Base-by-base conservation (phyloP, 2,888 invertebrate genomes). In the Trachelus troglodyta region DNA sequence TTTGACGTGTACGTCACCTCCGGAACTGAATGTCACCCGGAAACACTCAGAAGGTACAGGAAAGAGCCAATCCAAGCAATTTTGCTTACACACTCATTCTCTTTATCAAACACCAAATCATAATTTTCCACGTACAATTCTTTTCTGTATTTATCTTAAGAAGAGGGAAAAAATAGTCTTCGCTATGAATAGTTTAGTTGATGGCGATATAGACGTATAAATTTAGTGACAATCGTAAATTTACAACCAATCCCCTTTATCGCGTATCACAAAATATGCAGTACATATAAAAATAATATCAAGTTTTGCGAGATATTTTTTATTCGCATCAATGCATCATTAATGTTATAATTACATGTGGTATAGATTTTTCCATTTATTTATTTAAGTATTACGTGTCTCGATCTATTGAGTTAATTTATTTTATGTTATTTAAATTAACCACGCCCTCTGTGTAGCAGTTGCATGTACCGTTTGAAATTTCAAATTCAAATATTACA, bases 1-100 rank as follows among this genome's bases (percentile, higher is more conserved):
- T 78, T 79, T 78, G 77, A 78, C 78, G 79, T 78, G 77, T 56
- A 56, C 56, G 81, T 81, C 81, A 83, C 79, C 77, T 79, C 77
- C 68, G 76, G 68, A 30, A n/a, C 6, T 56, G 56, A 9, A 56
- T 56, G 6, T 56, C 23, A 56, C 56, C 56, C 56, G 56, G 56
- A 56, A 56, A 23, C 9, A 23, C 9, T 23, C 23, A 1, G 56
- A 56, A 56, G 56, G 2, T 56, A 56, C 23, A 56, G 9, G 56
- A 23, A 15, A 56, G 56, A 56, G 56, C 56, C 56, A 56, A 56
- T 56, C 56, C 23, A 23, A 56, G 9, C 23, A 56, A 56, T 56
- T 56, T 56, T 56, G 56, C 56, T 23, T 23, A 56, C 9, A 9
- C 56, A 15, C 9, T 56, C 23, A 23, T 56, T 56, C 23, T 56